Percentiles rank a stretch among this genome's conserved stretches.
phyloP scores from a whole-genome alignment of 2,888 invertebrate species.

The Metopia argyrocephala region DNA sequence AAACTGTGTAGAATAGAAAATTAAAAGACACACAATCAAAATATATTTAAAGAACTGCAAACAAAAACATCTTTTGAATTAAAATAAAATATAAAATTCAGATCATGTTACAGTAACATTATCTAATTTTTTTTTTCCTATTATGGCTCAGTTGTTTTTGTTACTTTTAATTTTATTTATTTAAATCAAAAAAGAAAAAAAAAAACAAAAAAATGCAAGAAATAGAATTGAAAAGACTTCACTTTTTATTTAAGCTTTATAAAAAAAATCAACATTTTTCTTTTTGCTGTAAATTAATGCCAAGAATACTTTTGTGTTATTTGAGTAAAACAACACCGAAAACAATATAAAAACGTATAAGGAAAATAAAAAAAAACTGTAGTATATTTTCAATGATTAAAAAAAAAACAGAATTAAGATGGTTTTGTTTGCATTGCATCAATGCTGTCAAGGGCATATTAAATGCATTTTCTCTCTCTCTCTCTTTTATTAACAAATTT shows the following conservation, averaged over 20 bases:
- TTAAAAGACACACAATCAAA: background rate
- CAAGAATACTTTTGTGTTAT: constrained; percentile 47
- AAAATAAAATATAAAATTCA: constrained; percentile 63
- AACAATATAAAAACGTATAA: background rate
- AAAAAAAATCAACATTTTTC: constrained; percentile 10
- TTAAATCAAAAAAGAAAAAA: constrained; percentile 27
- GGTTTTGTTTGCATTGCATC: constrained; percentile 32
- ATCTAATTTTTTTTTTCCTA: constrained; percentile 52
- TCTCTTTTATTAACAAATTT: background rate
- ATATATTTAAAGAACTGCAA: too few species aligned
- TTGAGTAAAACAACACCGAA: background rate
- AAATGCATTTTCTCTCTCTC: constrained; percentile 32
- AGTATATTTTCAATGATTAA: constrained; percentile 27
- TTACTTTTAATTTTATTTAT: constrained; percentile 28
- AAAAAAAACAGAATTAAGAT: constrained; percentile 1
- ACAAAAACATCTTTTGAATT: constrained; percentile 36
- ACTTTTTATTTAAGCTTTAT: constrained; percentile 16
- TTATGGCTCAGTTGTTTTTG: background rate
- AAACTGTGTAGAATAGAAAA: background rate
- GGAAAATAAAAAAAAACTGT: constrained; percentile 5
- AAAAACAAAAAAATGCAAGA: background rate
- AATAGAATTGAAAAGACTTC: background rate
- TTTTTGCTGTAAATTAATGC: constrained; percentile 44
- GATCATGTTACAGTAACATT: constrained; percentile 64
- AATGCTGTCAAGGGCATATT: constrained; percentile 59